phyloP scores from a whole-genome alignment of 2,113 vertebrate genomes.

The Lepisosteus osseus region DNA sequence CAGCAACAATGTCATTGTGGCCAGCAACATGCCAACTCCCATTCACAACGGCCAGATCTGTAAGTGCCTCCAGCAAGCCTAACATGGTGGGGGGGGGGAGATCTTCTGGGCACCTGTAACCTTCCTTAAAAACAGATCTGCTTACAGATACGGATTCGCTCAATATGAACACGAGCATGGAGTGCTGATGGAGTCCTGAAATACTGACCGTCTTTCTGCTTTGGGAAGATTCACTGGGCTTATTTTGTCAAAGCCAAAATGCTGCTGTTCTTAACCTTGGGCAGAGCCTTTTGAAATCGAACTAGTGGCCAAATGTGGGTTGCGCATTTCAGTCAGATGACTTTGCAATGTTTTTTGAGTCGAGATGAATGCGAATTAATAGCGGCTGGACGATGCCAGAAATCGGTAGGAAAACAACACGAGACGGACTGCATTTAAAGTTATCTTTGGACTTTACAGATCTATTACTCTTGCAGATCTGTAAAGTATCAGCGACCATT shows the following conservation, averaged over 20 bases:
- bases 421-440: too few species aligned
- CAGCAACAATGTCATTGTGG: slow-evolving; percentile 89
- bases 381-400: too few species aligned
- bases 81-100: background rate
- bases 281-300: slow-evolving; percentile 63
- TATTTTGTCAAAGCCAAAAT: slow-evolving; percentile 61
- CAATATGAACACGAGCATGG: background rate
- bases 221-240: slow-evolving; percentile 58
- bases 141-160: background rate
- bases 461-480: too few species aligned
- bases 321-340: too few species aligned
- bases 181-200: background rate
- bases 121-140: background rate
- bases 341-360: too few species aligned
- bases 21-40: slow-evolving; percentile 82
- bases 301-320: too few species aligned
- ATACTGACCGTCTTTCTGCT: slow-evolving; percentile 45
- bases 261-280: slow-evolving; percentile 58
- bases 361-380: too few species aligned
- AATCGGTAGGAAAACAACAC: too few species aligned
- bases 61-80: slow-evolving; percentile 61
- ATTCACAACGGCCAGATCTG: slow-evolving; percentile 97
- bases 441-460: too few species aligned
- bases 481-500: too few species aligned
- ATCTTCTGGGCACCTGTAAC: background rate